These are phyloP conservation scores for Porites evermanni DNA, from an alignment of 92 coral and sea anemone genomes.

Conservation along the genomic window DNA sequence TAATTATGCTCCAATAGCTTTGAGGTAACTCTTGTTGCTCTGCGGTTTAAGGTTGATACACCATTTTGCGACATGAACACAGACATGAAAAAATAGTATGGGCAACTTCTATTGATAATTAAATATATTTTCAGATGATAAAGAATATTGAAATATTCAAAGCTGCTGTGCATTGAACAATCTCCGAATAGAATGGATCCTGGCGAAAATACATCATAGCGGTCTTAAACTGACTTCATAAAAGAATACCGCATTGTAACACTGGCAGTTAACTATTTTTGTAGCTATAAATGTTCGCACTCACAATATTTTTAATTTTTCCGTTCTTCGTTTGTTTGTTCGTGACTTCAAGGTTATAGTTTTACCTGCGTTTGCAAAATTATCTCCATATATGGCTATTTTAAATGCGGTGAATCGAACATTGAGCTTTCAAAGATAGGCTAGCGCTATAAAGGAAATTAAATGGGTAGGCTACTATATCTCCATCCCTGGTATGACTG, in stretches of 20 bases:
- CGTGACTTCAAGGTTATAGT: constrained; percentile 20
- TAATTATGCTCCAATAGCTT: neutral
- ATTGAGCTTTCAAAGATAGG: neutral
- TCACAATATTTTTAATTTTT: neutral
- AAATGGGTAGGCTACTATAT: neutral
- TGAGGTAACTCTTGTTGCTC: neutral
- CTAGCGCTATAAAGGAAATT: neutral
- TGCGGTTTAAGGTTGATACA: too few relatives aligned
- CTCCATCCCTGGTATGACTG: too few relatives aligned
- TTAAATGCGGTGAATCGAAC: neutral
- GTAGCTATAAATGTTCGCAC: neutral
- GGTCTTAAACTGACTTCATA: neutral
- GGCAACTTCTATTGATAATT: neutral
- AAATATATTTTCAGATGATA: neutral
- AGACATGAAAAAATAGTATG: neutral
- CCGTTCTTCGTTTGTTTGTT: neutral
- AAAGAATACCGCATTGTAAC: neutral
- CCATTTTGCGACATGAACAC: neutral
- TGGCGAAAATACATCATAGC: neutral
- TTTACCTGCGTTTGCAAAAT: neutral
- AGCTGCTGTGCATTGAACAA: neutral
- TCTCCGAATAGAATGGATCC: neutral
- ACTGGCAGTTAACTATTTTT: neutral
- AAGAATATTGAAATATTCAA: neutral
- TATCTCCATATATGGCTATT: constrained; percentile 6